A percentile compares a stretch with the other conserved stretches of the same genome.
Conservation (phyloP, 2,797 vertebrate species). For the Pseudochirops corinnae region DNA sequence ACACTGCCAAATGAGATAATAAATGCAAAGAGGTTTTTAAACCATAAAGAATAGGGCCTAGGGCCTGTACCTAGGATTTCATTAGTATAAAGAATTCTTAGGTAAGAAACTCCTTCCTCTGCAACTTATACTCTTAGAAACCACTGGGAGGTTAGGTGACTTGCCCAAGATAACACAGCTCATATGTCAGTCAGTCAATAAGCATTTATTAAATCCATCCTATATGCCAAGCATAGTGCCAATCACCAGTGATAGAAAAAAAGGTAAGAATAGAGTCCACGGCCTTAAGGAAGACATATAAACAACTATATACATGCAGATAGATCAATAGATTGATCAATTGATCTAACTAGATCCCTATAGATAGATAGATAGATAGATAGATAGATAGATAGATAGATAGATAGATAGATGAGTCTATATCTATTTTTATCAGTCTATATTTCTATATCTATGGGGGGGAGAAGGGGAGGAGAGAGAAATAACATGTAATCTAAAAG, state of each 20-base stretch:
- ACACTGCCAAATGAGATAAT: neutral
- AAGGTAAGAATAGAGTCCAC: neutral
- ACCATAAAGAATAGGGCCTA: neutral
- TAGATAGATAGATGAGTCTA: too few relatives aligned
- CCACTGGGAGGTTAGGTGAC: neutral
- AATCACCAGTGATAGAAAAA: neutral
- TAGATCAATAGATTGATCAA: too few relatives aligned
- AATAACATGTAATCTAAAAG: neutral
- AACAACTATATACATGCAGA: too few relatives aligned
- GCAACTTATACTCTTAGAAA: neutral
- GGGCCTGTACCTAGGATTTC: neutral
- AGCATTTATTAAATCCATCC: neutral
- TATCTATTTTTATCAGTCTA: too few relatives aligned
- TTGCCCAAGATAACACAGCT: neutral
- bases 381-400: too few relatives aligned
- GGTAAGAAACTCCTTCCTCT: neutral
- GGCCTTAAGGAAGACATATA: neutral
- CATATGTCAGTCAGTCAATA: neutral
- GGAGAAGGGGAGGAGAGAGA: too few relatives aligned
- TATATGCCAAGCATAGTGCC: neutral
- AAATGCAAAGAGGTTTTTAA: neutral
- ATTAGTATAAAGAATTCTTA: neutral
- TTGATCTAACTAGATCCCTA: too few relatives aligned
- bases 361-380: too few relatives aligned
- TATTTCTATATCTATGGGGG: neutral